A percentile compares a stretch with the other conserved stretches of the same genome.
phyloP scores from a whole-genome alignment of 2,888 invertebrate genomes.

The Hemicrepidius hirtus region DNA sequence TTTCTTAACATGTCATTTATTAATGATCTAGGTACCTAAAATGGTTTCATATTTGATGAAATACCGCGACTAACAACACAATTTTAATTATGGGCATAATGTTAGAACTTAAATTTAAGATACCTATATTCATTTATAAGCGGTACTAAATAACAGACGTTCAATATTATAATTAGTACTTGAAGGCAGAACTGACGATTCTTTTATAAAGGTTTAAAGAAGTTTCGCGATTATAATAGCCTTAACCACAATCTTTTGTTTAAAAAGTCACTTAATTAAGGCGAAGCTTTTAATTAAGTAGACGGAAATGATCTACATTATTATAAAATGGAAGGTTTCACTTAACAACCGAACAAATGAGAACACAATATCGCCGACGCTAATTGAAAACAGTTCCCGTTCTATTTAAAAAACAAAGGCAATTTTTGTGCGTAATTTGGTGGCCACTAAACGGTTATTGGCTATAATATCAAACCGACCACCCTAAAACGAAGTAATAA shows the following conservation, averaged over 20 bases:
- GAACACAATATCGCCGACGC: constrained; percentile 28
- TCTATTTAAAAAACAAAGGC: constrained; percentile 40
- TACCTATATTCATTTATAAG: too few relatives aligned
- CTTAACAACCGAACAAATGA: constrained; percentile 35
- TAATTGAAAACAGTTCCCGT: constrained; percentile 44
- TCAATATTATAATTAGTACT: constrained; percentile 16
- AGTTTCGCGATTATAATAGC: constrained; percentile 23
- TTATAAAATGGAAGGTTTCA: constrained; percentile 37
- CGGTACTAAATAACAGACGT: constrained; percentile 1
- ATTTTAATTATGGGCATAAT: too few relatives aligned
- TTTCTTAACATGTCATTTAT: too few relatives aligned
- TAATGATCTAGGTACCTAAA: too few relatives aligned
- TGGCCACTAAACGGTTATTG: constrained; percentile 45
- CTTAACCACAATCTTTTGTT: constrained; percentile 25
- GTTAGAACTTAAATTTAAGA: too few relatives aligned
- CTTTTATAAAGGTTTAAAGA: constrained; percentile 7
- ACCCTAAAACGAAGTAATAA: constrained; percentile 46
- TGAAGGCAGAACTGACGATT: constrained; percentile 19
- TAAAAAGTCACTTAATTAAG: constrained; percentile 30
- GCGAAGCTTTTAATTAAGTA: constrained; percentile 26
- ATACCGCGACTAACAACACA: too few relatives aligned
- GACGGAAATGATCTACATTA: constrained; percentile 27
- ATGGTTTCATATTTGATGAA: too few relatives aligned
- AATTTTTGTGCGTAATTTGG: constrained; percentile 46
- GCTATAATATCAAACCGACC: constrained; percentile 48